Conservation (phyloP, 2,113 vertebrate genomes). For the Sapayoa aenigma region DNA sequence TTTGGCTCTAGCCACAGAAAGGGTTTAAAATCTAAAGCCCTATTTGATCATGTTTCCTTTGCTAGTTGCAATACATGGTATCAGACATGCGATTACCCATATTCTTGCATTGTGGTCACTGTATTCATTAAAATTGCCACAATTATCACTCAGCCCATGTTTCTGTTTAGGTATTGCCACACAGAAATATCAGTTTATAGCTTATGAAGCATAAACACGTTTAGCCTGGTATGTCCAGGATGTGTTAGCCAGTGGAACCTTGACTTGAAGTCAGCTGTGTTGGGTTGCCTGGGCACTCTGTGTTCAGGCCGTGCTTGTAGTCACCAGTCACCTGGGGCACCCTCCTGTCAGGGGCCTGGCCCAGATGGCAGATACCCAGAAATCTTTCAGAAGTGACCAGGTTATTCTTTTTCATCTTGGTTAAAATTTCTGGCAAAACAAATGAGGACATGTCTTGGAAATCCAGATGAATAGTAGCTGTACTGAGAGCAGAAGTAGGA, state of each 20-base stretch:
- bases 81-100: not conserved
- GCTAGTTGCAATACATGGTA: not conserved
- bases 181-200: not conserved
- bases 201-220: not conserved
- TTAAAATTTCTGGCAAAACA: not conserved
- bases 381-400: not conserved
- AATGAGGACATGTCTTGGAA: not conserved
- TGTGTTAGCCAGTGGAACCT: not conserved
- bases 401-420: not conserved
- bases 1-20: constrained; percentile 57
- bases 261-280: rapidly evolving
- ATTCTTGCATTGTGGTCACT: not conserved
- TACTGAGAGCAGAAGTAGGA: not conserved
- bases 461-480: not conserved
- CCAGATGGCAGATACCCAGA: not conserved
- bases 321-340: not conserved
- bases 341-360: not conserved
- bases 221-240: not conserved
- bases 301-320: not conserved
- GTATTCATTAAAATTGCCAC: not conserved
- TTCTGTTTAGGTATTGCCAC: not conserved
- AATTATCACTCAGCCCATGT: not conserved
- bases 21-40: constrained; percentile 45
- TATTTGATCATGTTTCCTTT: constrained; percentile 45
- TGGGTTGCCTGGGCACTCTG: not conserved